Conservation (phyloP, 1,140 invertebrate genomes). For the Ceratosolen solmsi region DNA sequence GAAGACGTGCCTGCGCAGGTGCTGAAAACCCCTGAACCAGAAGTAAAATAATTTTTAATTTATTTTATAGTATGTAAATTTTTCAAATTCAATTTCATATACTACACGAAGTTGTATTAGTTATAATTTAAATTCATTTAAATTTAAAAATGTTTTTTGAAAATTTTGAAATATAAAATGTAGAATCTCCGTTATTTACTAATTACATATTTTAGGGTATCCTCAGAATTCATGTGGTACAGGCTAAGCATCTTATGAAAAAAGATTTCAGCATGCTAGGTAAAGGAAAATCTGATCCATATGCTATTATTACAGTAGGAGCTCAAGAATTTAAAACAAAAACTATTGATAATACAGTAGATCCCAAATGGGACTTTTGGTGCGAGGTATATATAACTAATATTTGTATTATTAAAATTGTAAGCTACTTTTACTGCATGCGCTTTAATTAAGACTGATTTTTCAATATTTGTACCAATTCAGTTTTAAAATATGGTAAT, state of each 20-base stretch:
- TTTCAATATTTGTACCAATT: conserved; percentile 45
- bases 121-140: too few relatives aligned
- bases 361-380: conserved; percentile 95
- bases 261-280: conserved; percentile 92
- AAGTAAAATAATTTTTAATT: conserved; percentile 75
- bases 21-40: conserved; percentile 90
- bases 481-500: conserved; percentile 23
- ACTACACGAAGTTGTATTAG: too few relatives aligned
- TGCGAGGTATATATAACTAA: conserved; percentile 83
- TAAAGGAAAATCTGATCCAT: conserved; percentile 97
- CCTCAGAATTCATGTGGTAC: conserved; percentile 88
- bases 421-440: conserved; percentile 60
- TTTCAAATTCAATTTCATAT: too few relatives aligned
- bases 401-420: conserved; percentile 31
- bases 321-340: conserved; percentile 90
- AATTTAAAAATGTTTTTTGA: too few relatives aligned
- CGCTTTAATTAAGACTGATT: conserved; percentile 53
- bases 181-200: too few relatives aligned
- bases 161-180: conserved; percentile 15
- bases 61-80: not conserved
- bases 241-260: conserved; percentile 95
- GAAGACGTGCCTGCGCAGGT: conserved; percentile 84
- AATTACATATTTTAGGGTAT: conserved; percentile 79
- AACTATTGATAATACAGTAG: conserved; percentile 92
- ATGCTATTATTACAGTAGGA: conserved; percentile 90